These are phyloP conservation scores for Ursus arctos DNA, from an alignment of 2,113 vertebrate genomes.

Conservation along the genomic window DNA sequence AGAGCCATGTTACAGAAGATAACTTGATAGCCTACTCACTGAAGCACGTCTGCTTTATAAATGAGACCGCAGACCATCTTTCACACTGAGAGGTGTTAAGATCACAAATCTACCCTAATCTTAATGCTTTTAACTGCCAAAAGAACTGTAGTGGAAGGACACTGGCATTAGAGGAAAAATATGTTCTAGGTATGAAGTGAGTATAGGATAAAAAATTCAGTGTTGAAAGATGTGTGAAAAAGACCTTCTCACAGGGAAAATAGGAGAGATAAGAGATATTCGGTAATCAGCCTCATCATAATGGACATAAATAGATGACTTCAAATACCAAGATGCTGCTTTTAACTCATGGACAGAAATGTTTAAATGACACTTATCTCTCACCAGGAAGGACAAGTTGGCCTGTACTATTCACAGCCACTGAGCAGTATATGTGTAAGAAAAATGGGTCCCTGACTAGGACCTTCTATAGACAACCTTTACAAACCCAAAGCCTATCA, in stretches of 20 bases:
- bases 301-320: neutral
- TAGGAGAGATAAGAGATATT: neutral
- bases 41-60: neutral
- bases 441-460: neutral
- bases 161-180: neutral
- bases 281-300: neutral
- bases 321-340: neutral
- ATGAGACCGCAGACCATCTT: neutral
- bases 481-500: neutral
- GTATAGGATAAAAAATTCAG: neutral
- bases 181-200: neutral
- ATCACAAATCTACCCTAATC: neutral
- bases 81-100: neutral
- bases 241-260: neutral
- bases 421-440: neutral
- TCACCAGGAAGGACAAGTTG: neutral
- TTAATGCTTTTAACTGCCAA: neutral
- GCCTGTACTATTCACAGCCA: neutral
- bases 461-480: fast-evolving
- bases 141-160: neutral
- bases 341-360: neutral
- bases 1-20: neutral
- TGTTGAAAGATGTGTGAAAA: neutral
- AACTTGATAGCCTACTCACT: neutral
- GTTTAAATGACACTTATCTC: neutral